Evolutionary conservation across 2,888 invertebrate genomes (phyloP).

Genomic region (Hedychridium roseum): DNA sequence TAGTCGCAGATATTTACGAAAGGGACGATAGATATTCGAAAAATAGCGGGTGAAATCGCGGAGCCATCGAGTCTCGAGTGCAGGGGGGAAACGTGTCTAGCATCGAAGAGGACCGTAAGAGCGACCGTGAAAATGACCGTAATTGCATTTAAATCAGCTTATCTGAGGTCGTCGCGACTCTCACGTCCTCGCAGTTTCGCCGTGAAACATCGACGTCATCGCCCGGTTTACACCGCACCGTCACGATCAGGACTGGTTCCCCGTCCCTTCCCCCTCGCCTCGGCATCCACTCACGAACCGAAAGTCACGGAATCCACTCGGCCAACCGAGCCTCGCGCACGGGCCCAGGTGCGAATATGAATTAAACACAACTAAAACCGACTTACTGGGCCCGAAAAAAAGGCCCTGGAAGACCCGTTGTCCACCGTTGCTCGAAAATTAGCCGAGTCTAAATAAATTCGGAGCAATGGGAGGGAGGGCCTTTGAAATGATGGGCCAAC

Average conservation of each 20-base stretch:
- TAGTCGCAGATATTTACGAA: no score
- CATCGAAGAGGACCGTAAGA: conserved; percentile 7
- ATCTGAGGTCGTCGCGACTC: no score
- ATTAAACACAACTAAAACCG: neutral
- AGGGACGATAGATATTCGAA: no score
- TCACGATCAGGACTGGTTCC: conserved; percentile 38
- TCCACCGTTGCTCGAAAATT: neutral
- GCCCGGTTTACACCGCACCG: conserved; percentile 44
- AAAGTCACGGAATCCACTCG: neutral
- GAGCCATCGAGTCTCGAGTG: conserved; percentile 6
- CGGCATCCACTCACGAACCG: neutral
- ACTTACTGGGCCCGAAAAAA: neutral
- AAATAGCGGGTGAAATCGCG: neutral
- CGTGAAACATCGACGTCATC: conserved; percentile 53
- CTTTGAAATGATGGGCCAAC: no score
- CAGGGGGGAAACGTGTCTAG: conserved; percentile 6
- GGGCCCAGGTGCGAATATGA: neutral
- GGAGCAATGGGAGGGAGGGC: no score
- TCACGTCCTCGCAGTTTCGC: conserved; percentile 18
- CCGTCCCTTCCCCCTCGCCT: conserved; percentile 9
- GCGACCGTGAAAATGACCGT: conserved; percentile 8
- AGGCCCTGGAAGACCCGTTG: neutral
- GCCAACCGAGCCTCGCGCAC: neutral
- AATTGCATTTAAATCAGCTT: no score
- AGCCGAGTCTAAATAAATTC: neutral